Percentiles rank a stretch among this genome's conserved stretches.
Evolutionary conservation across 2,113 vertebrate species (phyloP).

Genomic region (Anseranas semipalmata): DNA sequence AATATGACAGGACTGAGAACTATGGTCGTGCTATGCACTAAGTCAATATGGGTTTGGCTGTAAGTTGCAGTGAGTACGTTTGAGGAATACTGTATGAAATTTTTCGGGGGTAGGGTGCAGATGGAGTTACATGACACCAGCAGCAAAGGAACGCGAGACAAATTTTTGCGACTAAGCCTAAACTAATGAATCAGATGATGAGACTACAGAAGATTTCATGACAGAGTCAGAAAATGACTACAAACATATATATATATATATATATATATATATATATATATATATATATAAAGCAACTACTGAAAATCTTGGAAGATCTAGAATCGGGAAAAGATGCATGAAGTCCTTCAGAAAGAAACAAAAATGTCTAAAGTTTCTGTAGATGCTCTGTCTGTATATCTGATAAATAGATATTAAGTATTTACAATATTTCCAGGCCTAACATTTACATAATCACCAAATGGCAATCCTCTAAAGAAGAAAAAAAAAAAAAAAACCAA

Average conservation of each 20-base stretch:
- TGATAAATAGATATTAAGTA: background rate
- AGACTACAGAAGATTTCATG: background rate
- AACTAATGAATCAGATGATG: background rate
- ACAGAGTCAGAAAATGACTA: background rate
- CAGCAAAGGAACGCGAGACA: too few relatives aligned
- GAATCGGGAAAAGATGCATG: background rate
- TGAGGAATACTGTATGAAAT: background rate
- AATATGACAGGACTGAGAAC: background rate
- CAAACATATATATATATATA: background rate
- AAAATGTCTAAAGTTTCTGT: background rate
- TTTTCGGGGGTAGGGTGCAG: background rate
- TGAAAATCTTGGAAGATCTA: background rate
- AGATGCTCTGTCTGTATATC: background rate
- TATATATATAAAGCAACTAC: background rate
- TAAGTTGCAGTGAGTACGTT: background rate
- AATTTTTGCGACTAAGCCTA: background rate
- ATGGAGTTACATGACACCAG: background rate
- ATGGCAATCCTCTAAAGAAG: background rate
- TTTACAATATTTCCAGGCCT: background rate
- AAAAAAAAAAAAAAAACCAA: background rate
- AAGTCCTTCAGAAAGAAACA: background rate
- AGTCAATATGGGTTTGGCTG: rapidly evolving
- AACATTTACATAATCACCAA: background rate
- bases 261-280: background rate
- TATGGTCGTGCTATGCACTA: background rate